Evolutionary conservation across 1,140 invertebrate genomes (phyloP), one percentile per base, ranked within the genome.

Genomic region (Drosophila guanche): DNA sequence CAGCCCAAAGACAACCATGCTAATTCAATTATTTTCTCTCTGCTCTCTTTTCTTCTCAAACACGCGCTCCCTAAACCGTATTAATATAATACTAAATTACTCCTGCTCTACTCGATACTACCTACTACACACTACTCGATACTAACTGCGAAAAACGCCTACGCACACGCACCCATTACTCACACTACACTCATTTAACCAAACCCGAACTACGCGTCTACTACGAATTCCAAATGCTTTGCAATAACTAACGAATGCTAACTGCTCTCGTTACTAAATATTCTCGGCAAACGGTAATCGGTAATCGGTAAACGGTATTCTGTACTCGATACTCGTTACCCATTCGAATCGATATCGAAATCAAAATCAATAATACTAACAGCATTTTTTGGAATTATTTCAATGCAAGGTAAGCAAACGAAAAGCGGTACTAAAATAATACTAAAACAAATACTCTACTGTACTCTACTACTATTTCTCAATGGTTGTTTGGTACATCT

Each of bases 341-440:
- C 45, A 53, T 60, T 73, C 62, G 48, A 56, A 40, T 46, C 43
- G 55, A 61, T 58, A 69, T 75, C 56, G 57, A 79, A 77, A 72
- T 70, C 51, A 72, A 83, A 77, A 77, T 73, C 53, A 75, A 77
- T 37, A 37, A 84, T 79, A 91, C 90, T 91, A 95, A 95, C 96
- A 97, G 96, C 96, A 95, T 97, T 93, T 97, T 98, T 96, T 98
- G 97, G 97, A 98, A 97, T 95, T 96, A 97, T 95, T 98, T 98
- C 96, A 97, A 97, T 92, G 95, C 96, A 94, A 98, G 97, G 97
- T 98, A 97, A 97, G 96, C 94, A 89, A 86, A 69, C 73, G 74
- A 73, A 84, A 69, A 55, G 60, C 83, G 83, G 83, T 88, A 85
- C 77, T 90, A 85, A 89, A 79, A 73, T 76, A 65, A 58, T 66